Evolutionary conservation across 2,888 invertebrate species (phyloP), one percentile per base, ranked within the genome.

Genomic region (Tetragonisca angustula): DNA sequence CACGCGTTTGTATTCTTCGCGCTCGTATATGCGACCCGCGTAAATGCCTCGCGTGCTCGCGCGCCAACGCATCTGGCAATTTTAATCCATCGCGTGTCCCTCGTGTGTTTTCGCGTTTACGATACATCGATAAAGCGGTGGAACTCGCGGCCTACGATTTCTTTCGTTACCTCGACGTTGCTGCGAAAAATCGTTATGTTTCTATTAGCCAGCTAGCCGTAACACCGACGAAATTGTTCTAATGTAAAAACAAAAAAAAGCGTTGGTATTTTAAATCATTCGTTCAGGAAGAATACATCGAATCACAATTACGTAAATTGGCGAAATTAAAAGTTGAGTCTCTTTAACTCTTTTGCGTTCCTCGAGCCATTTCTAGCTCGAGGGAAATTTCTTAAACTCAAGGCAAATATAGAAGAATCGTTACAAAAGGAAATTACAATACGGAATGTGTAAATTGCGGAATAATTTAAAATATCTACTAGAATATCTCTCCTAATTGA

Each of bases 11-110:
- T 74, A 74, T 71, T 61, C 21, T 19, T 21, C 27, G 17, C 32
- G 67, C 52, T 61, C 64, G 49, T 52, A 11, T 27, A 64, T 17
- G 49, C 64, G 9, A 27, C 13, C 43, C 61, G 49, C 72, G 77
- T 52, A 19, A 54, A 64, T 21, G 54, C 54, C 5, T 71, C 74
- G 56, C 81, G 79, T 62, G 52, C 49, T 43, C 43, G 61, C 19
- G 24, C 78, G 4, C 68, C 62, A 19, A 62, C 68, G 79, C 67
- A 27, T 67, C 76, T 24, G 43, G 76, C 76, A 76, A 79, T 68
- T 79, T 79, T 76, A 69, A 76, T 79, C 76, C 79, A 68, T 54
- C 79, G 49, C 79, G 62, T 59, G 69, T 49, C 13, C n/a, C 73
- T 32, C 27, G 49, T 27, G 27, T 56, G 64, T 67, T 72, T 62